These are phyloP conservation scores for Coregonus sp. DNA, from an alignment of 2,797 vertebrate species.

Conservation along the genomic window DNA sequence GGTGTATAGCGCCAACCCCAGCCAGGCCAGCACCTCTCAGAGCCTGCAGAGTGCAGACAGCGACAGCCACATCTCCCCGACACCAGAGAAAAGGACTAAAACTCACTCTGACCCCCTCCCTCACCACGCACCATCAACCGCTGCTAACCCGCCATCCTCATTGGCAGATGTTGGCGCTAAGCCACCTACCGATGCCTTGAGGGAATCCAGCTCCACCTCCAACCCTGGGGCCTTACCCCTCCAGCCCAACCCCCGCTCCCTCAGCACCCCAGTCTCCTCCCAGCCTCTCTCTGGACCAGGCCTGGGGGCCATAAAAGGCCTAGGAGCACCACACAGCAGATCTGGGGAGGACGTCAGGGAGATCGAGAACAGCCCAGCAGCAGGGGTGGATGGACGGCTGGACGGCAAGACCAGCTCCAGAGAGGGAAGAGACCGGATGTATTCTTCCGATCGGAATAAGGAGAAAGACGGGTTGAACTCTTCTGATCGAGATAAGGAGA, in stretches of 20 bases:
- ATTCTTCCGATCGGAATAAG: background rate
- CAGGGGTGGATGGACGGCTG: slow-evolving; percentile 58
- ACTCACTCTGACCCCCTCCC: slow-evolving; percentile 22
- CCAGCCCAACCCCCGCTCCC: slow-evolving; percentile 5
- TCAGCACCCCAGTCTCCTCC: background rate
- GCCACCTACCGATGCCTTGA: slow-evolving; percentile 10
- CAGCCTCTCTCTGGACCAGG: slow-evolving; percentile 17
- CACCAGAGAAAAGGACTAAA: slow-evolving; percentile 50
- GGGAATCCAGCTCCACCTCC: slow-evolving; percentile 37
- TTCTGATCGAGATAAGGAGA: slow-evolving; percentile 24
- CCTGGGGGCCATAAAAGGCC: background rate
- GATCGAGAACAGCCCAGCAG: slow-evolving; percentile 42
- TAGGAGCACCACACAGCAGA: slow-evolving; percentile 34
- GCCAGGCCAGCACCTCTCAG: slow-evolving; percentile 45
- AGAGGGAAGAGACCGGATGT: slow-evolving; percentile 35
- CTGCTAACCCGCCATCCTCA: slow-evolving; percentile 41
- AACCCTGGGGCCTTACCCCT: slow-evolving; percentile 43
- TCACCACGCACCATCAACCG: slow-evolving; percentile 28
- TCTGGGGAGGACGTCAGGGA: slow-evolving; percentile 43
- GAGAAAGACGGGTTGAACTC: slow-evolving; percentile 31
- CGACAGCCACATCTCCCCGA: slow-evolving; percentile 39
- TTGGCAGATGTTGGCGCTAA: background rate
- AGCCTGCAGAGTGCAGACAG: slow-evolving; percentile 35
- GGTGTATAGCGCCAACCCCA: slow-evolving; percentile 22
- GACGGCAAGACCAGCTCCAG: slow-evolving; percentile 56